phyloP scores from a whole-genome alignment of 2,113 vertebrate genomes.

The Gyps fulvus region DNA sequence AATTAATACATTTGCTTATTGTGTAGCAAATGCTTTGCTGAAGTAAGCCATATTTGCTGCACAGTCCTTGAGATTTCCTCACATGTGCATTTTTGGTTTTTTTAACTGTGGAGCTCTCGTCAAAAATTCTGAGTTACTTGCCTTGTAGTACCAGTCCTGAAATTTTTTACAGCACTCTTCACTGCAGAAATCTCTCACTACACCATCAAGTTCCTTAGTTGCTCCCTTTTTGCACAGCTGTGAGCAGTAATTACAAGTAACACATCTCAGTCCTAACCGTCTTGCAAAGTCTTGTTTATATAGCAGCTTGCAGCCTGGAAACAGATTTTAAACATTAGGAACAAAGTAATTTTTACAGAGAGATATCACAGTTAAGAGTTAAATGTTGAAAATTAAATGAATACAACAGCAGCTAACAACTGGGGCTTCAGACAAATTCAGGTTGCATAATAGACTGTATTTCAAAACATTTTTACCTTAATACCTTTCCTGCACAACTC shows the following conservation, averaged over 20 bases:
- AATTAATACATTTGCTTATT: slow-evolving; percentile 35
- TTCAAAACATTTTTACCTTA: slow-evolving; percentile 12
- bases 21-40: slow-evolving; percentile 23
- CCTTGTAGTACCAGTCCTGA: slow-evolving; percentile 98
- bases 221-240: slow-evolving; percentile 95
- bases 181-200: slow-evolving; percentile 94
- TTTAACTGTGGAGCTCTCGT: slow-evolving; percentile 38
- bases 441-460: neutral
- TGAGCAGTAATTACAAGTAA: slow-evolving; percentile 96
- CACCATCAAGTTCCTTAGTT: slow-evolving; percentile 87
- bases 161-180: slow-evolving; percentile 93
- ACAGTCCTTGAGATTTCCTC: slow-evolving; percentile 53
- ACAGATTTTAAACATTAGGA: slow-evolving; percentile 65
- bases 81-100: slow-evolving; percentile 17
- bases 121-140: slow-evolving; percentile 70
- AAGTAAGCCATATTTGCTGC: slow-evolving; percentile 8
- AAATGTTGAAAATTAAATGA: neutral
- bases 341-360: slow-evolving; percentile 51
- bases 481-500: neutral
- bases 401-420: neutral
- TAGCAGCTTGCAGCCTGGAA: slow-evolving; percentile 93
- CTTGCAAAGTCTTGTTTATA: slow-evolving; percentile 97
- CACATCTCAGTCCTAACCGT: slow-evolving; percentile 94
- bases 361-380: slow-evolving; percentile 20
- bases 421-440: slow-evolving; percentile 18